Percentiles rank a stretch among this genome's conserved stretches.
phyloP scores from a whole-genome alignment of 1,140 invertebrate genomes.

The Planococcus citri region DNA sequence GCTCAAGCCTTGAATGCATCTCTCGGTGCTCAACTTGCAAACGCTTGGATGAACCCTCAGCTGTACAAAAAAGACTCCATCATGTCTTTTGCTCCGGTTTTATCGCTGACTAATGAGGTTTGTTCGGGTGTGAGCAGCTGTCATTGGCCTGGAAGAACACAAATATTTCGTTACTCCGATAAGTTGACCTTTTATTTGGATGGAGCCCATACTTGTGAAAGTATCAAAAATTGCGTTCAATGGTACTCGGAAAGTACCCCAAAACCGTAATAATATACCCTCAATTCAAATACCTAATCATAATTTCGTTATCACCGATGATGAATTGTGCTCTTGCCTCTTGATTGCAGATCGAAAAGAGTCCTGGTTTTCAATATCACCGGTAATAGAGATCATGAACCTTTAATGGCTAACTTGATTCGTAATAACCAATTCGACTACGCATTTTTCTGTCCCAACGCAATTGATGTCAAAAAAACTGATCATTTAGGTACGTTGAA shows the following conservation, averaged over 20 bases:
- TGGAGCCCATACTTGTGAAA: conserved; percentile 88
- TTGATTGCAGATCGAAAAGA: conserved; percentile 21
- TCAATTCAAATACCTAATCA: no score
- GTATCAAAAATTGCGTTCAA: conserved; percentile 61
- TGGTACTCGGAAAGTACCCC: conserved; percentile 54
- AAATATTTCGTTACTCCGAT: conserved; percentile 38
- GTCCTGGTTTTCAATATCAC: conserved; percentile 81
- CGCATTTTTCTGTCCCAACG: conserved; percentile 65
- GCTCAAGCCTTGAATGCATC: conserved; percentile 65
- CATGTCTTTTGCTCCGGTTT: background rate
- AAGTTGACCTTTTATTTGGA: conserved; percentile 64
- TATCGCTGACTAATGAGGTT: background rate
- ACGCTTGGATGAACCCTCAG: conserved; percentile 47
- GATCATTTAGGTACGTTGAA: background rate
- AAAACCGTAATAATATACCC: no score
- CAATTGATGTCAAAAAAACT: background rate
- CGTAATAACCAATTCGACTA: conserved; percentile 44
- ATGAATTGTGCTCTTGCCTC: no score
- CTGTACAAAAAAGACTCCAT: background rate
- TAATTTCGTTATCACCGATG: no score
- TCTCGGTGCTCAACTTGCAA: conserved; percentile 63
- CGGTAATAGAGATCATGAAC: conserved; percentile 49
- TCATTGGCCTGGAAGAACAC: conserved; percentile 62
- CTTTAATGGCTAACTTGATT: conserved; percentile 48
- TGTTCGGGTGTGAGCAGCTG: conserved; percentile 39